Percentiles rank a stretch among this genome's conserved stretches.
These are phyloP conservation scores for Callocephalon fimbriatum DNA, from an alignment of 2,113 vertebrate species.

Conservation along the genomic window DNA sequence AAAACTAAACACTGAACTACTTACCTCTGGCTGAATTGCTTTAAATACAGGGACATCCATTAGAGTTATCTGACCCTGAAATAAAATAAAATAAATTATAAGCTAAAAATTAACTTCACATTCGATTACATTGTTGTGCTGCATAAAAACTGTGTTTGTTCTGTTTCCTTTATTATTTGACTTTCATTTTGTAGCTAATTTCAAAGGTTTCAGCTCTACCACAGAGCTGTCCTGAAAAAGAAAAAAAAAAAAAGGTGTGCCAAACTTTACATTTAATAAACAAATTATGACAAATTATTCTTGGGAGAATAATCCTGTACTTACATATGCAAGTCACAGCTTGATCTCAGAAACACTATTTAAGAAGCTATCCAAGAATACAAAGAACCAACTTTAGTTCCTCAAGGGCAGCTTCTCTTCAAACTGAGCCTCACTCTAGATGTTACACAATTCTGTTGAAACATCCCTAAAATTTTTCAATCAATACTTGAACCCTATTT, in stretches of 20 bases:
- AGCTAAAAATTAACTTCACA: not conserved
- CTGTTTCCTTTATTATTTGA: not conserved
- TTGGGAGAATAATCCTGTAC: not conserved
- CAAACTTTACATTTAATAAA: not conserved
- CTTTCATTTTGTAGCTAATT: not conserved
- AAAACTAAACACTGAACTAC: slow-evolving; percentile 16
- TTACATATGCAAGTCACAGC: not conserved
- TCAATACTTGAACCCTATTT: not conserved
- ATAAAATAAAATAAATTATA: not conserved
- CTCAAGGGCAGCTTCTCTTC: not conserved
- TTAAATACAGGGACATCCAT: slow-evolving; percentile 98
- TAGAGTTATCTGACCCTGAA: slow-evolving; percentile 96
- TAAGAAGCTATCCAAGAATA: not conserved
- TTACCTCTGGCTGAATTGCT: slow-evolving; percentile 98
- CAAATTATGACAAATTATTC: not conserved
- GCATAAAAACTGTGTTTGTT: not conserved
- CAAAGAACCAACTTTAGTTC: not conserved
- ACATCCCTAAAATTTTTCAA: not conserved
- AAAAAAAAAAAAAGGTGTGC: not conserved
- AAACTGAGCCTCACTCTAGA: not conserved
- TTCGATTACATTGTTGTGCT: not conserved
- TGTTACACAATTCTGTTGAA: not conserved
- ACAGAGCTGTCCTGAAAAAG: not conserved
- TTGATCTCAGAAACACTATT: not conserved
- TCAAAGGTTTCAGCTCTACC: not conserved